A percentile compares a stretch with the other conserved stretches of the same genome.
phyloP scores from a whole-genome alignment of 2,888 invertebrate genomes.

The Thereva unica region DNA sequence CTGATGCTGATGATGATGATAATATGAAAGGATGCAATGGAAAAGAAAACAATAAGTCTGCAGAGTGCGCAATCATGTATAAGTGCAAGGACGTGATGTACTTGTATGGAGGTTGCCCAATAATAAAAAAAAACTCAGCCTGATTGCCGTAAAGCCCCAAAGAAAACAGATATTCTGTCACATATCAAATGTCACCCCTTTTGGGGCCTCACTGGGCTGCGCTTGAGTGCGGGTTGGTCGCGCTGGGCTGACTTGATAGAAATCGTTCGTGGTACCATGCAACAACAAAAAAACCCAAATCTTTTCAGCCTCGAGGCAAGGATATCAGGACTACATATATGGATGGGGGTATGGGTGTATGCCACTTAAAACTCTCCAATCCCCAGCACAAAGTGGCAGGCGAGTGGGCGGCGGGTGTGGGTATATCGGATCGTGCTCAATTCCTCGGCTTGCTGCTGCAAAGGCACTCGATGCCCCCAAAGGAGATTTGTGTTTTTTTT shows the following conservation, averaged over 20 bases:
- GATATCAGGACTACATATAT: slow-evolving; percentile 8
- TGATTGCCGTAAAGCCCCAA: slow-evolving; percentile 13
- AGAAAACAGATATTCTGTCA: slow-evolving; percentile 32
- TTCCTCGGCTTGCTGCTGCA: neutral
- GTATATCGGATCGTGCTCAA: neutral
- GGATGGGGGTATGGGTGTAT: neutral
- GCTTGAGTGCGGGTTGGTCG: too few species aligned
- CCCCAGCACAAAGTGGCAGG: slow-evolving; percentile 11
- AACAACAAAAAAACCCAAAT: slow-evolving; percentile 5
- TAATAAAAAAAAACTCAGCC: slow-evolving; percentile 2
- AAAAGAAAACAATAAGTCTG: slow-evolving; percentile 26
- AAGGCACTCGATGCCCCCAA: slow-evolving; percentile 9
- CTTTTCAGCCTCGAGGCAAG: neutral
- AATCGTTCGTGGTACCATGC: neutral
- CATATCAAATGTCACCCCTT: slow-evolving; percentile 24
- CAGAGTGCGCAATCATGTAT: slow-evolving; percentile 19
- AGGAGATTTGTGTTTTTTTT: neutral
- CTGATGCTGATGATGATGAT: neutral
- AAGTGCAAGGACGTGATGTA: slow-evolving; percentile 33
- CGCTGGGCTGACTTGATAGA: too few species aligned
- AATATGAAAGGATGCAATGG: too few species aligned
- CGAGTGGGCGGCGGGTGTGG: neutral
- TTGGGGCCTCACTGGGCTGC: neutral
- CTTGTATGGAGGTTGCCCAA: neutral
- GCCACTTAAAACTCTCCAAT: too few species aligned